Percentiles rank a stretch among this genome's conserved stretches.
These are phyloP conservation scores for Epirrhoe tristata DNA, from an alignment of 2,888 invertebrate species.

Conservation along the genomic window DNA sequence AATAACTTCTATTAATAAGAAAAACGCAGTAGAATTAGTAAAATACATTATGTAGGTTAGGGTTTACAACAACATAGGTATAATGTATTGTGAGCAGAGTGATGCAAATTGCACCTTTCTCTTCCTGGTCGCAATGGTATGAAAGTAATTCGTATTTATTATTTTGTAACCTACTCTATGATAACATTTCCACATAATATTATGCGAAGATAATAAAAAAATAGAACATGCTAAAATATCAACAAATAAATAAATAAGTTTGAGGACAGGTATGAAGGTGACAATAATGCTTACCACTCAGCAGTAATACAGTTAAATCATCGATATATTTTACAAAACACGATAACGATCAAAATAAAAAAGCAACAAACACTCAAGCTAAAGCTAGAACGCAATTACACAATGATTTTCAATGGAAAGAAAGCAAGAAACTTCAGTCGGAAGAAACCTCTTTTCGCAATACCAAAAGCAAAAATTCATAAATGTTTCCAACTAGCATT, in stretches of 20 bases:
- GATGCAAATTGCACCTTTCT: constrained; percentile 64
- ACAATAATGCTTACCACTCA: constrained; percentile 60
- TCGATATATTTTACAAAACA: constrained; percentile 48
- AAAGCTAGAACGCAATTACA: constrained; percentile 44
- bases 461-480: constrained; percentile 34
- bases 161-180: background rate
- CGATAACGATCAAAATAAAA: constrained; percentile 27
- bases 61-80: constrained; percentile 50
- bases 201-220: background rate
- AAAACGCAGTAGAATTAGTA: background rate
- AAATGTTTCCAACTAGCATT: constrained; percentile 33
- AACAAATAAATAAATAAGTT: constrained; percentile 55
- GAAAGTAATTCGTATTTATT: constrained; percentile 20
- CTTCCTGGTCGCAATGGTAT: constrained; percentile 52
- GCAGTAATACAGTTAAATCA: constrained; percentile 55
- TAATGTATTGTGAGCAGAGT: constrained; percentile 27
- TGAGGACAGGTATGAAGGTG: constrained; percentile 67
- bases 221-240: constrained; percentile 2
- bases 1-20: background rate
- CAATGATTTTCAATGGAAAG: constrained; percentile 42
- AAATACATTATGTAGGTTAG: constrained; percentile 62
- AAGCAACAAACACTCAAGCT: constrained; percentile 27
- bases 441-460: constrained; percentile 32
- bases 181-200: background rate
- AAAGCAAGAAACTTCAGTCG: constrained; percentile 2